Evolutionary conservation across 1,140 invertebrate genomes (phyloP).

Genomic region (Rhyacophila brunnea): DNA sequence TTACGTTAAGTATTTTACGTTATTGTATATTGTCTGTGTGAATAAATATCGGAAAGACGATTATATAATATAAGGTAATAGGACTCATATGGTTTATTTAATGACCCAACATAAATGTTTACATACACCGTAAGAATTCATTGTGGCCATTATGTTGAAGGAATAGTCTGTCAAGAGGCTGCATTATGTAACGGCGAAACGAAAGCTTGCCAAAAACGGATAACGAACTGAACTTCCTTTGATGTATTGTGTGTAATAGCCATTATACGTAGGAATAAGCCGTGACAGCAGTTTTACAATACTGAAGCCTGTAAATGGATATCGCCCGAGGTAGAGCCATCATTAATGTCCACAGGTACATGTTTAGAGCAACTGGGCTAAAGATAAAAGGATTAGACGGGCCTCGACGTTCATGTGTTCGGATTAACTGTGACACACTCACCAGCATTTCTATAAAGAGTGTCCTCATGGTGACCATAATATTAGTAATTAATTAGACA

Average conservation of each 20-base stretch:
- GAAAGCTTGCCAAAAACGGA: background rate
- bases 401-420: constrained; percentile 5
- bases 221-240: background rate
- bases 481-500: background rate
- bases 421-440: constrained; percentile 10
- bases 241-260: constrained; percentile 2
- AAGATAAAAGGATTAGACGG: constrained; percentile 12
- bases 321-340: constrained; percentile 14
- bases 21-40: too few species aligned
- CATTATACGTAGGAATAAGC: constrained; percentile 8
- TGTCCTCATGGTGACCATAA: too few species aligned
- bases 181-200: background rate
- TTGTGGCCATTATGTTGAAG: too few species aligned
- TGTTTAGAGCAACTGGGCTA: constrained; percentile 1
- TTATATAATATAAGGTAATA: too few species aligned
- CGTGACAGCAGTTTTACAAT: constrained; percentile 12
- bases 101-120: too few species aligned
- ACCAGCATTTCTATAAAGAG: constrained; percentile 1
- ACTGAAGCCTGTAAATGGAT: constrained; percentile 9
- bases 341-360: constrained; percentile 20
- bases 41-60: too few species aligned
- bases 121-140: too few species aligned
- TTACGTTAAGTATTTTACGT: too few species aligned
- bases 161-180: too few species aligned
- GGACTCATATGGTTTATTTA: too few species aligned